A percentile compares a stretch with the other conserved stretches of the same genome.
Evolutionary conservation across 2,113 vertebrate species (phyloP).

Genomic region (Tychaedon coryphoeus): DNA sequence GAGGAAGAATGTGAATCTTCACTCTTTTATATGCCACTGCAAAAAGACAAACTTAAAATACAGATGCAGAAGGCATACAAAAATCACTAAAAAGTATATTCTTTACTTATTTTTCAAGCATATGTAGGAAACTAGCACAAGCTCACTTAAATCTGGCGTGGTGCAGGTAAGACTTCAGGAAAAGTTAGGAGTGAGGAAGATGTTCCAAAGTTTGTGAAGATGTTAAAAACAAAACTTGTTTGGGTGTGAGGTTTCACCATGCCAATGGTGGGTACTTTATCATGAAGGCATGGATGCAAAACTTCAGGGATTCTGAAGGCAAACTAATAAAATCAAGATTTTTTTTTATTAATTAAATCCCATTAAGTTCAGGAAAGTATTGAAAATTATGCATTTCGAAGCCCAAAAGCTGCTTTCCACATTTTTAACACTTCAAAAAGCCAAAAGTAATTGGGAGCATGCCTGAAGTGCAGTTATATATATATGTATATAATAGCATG

Average conservation of each 20-base stretch:
- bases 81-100: neutral
- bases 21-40: neutral
- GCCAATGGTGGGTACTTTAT: neutral
- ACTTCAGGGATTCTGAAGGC: neutral
- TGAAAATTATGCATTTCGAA: neutral
- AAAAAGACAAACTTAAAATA: neutral
- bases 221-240: neutral
- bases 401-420: neutral
- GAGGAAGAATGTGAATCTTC: neutral
- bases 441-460: neutral
- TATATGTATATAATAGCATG: too few relatives aligned
- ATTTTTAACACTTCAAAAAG: conserved; percentile 16
- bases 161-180: neutral
- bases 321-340: neutral
- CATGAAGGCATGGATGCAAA: neutral
- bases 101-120: neutral
- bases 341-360: neutral
- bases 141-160: neutral
- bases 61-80: neutral
- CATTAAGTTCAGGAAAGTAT: neutral
- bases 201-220: neutral
- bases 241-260: neutral
- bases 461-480: neutral
- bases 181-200: neutral
- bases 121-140: neutral